Evolutionary conservation across 2,113 vertebrate species (phyloP), one percentile per base, ranked within the genome.

Genomic region (Tiliqua scincoides): DNA sequence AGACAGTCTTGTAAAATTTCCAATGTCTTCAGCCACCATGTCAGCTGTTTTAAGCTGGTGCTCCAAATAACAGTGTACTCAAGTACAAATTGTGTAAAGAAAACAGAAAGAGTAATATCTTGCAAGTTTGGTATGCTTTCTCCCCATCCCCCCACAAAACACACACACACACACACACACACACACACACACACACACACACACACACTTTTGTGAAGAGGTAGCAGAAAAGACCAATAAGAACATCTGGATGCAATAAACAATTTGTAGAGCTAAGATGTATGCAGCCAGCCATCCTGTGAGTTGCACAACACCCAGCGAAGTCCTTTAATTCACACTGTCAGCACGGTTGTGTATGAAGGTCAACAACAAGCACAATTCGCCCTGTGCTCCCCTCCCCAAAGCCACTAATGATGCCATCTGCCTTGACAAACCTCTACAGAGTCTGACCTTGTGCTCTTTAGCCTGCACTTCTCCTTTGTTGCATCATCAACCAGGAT

Each of bases 361-460:
- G 37, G 77, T 86, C 78, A 65, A 61, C 43, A 18, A 25, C 2
- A 2, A n/a, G 54, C 72, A 78, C 1, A 0, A 2, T 6, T 43
- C 6, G 70, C 82, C 76, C 70, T 70, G 35, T 73, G 12, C 40
- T 65, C 25, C 78, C 30, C 32, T 30, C 68, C 40, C 68, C 77
- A 15, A 80, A 74, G 75, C 57, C 14, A 74, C 82, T 89, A 91
- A 79, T 85, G 85, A 90, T 87, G 72, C 74, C 72, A 62, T 5
- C 21, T 83, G 81, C 79, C 80, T 91, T 74, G 2, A 18, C 74
- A 79, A 91, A 77, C 83, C 91, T 43, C 72, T 89, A 91, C 91
- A 76, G 85, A 82, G 80, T 83, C 70, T 62, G 84, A 91, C 90
- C 92, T 89, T 20, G 48, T 32, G 84, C 85, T 85, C 83, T 87